Evolutionary conservation across 2,113 vertebrate species (phyloP).

Genomic region (Origma solitaria): DNA sequence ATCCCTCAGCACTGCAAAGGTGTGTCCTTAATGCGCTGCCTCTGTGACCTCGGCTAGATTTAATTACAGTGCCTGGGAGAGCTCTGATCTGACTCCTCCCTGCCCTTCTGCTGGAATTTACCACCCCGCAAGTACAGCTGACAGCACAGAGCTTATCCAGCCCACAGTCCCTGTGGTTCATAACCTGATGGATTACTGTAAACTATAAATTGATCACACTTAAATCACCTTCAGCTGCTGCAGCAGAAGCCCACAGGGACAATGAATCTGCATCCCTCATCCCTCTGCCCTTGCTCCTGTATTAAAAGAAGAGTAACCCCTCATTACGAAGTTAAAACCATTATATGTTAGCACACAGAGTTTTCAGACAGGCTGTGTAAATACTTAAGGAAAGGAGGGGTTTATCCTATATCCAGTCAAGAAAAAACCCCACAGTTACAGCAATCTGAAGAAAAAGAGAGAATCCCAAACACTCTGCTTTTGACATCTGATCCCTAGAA

Average conservation of each 20-base stretch:
- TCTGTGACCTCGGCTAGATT: background rate
- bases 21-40: background rate
- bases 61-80: background rate
- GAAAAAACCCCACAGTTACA: background rate
- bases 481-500: background rate
- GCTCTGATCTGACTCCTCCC: background rate
- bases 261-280: background rate
- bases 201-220: background rate
- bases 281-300: background rate
- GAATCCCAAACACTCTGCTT: background rate
- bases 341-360: background rate
- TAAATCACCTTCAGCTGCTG: conserved; percentile 28
- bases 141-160: background rate
- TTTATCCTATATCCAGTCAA: background rate
- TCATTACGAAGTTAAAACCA: background rate
- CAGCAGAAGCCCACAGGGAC: background rate
- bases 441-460: background rate
- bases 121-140: background rate
- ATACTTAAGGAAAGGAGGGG: background rate
- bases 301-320: background rate
- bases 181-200: background rate
- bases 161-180: background rate
- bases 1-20: fast-evolving
- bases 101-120: background rate
- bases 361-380: background rate